Conservation (phyloP, 2,113 vertebrate species). For the Pollimyrus isidori region DNA sequence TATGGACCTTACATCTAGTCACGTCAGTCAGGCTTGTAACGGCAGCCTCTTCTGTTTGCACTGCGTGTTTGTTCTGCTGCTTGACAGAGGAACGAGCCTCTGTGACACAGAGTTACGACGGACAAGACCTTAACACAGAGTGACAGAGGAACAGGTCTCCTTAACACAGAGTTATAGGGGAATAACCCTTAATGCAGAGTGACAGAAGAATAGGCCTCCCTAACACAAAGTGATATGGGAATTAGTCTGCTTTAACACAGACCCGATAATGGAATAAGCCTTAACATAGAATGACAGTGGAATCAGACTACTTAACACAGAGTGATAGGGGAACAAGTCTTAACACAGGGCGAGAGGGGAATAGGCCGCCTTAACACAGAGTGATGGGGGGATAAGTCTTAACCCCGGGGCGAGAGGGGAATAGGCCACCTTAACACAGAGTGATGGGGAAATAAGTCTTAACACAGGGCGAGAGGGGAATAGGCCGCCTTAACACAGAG, state of each 20-base stretch:
- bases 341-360: neutral
- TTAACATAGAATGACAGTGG: neutral
- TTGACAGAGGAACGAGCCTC: neutral
- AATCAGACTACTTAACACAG: neutral
- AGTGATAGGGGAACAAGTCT: neutral
- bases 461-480: neutral
- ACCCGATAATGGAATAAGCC: neutral
- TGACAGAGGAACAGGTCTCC: neutral
- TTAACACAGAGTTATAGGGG: neutral
- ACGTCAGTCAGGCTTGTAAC: neutral
- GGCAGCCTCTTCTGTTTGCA: constrained; percentile 1
- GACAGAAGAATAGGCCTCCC: neutral
- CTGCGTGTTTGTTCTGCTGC: constrained; percentile 3
- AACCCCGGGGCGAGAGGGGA: neutral
- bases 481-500: neutral
- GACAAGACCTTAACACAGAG: neutral
- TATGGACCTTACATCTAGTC: neutral
- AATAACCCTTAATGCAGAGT: neutral
- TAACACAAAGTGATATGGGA: neutral
- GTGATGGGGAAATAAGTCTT: neutral
- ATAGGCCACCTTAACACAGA: neutral
- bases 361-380: neutral
- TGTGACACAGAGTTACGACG: neutral
- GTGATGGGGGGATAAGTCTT: no score
- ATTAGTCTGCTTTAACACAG: neutral